Base-by-base conservation (phyloP, 2,797 vertebrate genomes). In the Schizothorax lantsangensis region DNA sequence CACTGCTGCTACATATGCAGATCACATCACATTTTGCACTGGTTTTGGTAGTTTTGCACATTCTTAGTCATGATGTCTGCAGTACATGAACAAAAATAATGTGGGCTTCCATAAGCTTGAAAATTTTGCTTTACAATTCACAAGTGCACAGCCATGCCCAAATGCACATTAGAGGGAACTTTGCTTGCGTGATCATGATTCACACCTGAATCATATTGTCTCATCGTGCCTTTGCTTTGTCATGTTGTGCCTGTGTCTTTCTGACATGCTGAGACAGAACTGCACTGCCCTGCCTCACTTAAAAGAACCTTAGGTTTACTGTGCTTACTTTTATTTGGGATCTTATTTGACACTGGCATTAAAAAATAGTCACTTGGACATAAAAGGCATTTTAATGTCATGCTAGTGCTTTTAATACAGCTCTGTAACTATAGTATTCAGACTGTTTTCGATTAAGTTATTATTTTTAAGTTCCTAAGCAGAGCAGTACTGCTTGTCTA, bases 401-500 rank as follows among this genome's bases (percentile, higher is more conserved):
- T 78, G 33, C 36, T 26, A 14, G 3, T 64, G 21, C 19, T 26
- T 64, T n/a, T 64, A 14, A 72, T 79, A 38, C 47, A 11, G 77
- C 21, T 86, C 15, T 84, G 30, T 47, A 52, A 75, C 15, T 52
- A 15, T 38, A 6, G 23, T 10, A 62, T 79, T 62, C 10, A 33
- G 15, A 54, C 6, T 23, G 8, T 52, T 74, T 75, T 21, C 47
- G 23, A 14, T 33, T 45, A 59, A 40, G 23, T 74, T n/a, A 40
- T 79, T 40, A 4, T 9, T 69, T 89, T 74, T 64, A 68, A 43
- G 30, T 23, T 64, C 49, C 26, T 68, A 79, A 69, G 54, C 49
- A 54, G 21, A 38, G 36, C 69, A 66, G 33, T 72, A 26, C 59
- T 83, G 74, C 52, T 54, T 83, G 79, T 57, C 78, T 87, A 38